phyloP scores from a whole-genome alignment of 2,113 vertebrate genomes.

The Donacobius atricapilla region DNA sequence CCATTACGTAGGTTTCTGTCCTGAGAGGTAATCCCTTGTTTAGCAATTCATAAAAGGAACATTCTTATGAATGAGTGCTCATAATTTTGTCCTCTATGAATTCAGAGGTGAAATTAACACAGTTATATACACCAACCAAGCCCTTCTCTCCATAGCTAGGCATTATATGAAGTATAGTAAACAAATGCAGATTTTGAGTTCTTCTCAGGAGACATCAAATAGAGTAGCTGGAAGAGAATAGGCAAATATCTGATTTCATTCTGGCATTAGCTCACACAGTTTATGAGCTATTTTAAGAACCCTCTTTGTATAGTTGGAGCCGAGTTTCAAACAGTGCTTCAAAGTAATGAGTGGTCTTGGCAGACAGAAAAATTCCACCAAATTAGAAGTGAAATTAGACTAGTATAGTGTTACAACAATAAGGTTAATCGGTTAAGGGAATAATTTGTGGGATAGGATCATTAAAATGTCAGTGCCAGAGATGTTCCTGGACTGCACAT shows the following conservation, averaged over 20 bases:
- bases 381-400: background rate
- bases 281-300: slow-evolving; percentile 6
- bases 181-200: background rate
- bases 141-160: background rate
- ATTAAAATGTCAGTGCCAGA: background rate
- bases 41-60: background rate
- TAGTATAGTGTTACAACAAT: background rate
- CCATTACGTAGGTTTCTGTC: rapidly evolving
- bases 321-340: background rate
- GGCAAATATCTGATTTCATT: slow-evolving; percentile 1
- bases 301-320: background rate
- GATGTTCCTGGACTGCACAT: background rate
- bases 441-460: background rate
- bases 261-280: background rate
- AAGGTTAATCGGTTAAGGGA: background rate
- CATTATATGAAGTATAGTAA: background rate
- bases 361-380: background rate
- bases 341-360: background rate
- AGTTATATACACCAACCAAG: background rate
- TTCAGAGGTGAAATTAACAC: background rate
- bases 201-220: background rate
- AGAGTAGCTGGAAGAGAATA: background rate
- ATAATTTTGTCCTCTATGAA: background rate
- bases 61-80: background rate
- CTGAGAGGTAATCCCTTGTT: background rate